Conservation (phyloP, 2,113 vertebrate species). For the Ailuropoda melanoleuca region DNA sequence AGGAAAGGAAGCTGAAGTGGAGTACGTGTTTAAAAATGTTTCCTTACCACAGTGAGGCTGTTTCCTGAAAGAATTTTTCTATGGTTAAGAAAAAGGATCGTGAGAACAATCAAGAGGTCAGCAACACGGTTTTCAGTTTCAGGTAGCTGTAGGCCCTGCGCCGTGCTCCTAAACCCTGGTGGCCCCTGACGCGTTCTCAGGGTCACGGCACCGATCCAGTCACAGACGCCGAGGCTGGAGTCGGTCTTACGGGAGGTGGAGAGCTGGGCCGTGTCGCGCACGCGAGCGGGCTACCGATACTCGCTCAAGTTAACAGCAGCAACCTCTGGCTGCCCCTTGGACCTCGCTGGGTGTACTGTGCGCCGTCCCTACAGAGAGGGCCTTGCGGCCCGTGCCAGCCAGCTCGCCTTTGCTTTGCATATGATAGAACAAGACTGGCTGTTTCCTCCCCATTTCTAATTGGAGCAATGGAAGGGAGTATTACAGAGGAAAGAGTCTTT, state of each 20-base stretch:
- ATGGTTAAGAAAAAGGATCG: neutral
- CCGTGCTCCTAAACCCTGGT: rapidly evolving
- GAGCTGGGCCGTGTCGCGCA: rapidly evolving
- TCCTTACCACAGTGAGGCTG: neutral
- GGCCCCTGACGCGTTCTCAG: neutral
- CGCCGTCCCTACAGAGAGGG: rapidly evolving
- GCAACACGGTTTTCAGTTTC: neutral
- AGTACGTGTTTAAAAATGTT: neutral
- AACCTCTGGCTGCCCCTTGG: neutral
- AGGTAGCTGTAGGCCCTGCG: rapidly evolving
- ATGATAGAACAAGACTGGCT: neutral
- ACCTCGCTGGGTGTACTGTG: neutral
- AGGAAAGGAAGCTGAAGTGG: constrained; percentile 33
- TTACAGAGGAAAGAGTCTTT: neutral
- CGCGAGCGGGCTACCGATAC: no score
- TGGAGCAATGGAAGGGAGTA: rapidly evolving
- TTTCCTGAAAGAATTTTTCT: constrained; percentile 61
- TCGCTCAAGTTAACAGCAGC: no score
- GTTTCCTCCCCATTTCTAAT: neutral
- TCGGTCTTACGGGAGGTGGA: rapidly evolving
- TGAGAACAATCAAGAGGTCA: neutral
- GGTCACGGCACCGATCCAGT: rapidly evolving
- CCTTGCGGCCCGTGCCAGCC: rapidly evolving
- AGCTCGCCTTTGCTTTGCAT: neutral
- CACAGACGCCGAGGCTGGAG: rapidly evolving